Conservation (phyloP, 2,888 invertebrate species). For the Clusia tigrina region DNA sequence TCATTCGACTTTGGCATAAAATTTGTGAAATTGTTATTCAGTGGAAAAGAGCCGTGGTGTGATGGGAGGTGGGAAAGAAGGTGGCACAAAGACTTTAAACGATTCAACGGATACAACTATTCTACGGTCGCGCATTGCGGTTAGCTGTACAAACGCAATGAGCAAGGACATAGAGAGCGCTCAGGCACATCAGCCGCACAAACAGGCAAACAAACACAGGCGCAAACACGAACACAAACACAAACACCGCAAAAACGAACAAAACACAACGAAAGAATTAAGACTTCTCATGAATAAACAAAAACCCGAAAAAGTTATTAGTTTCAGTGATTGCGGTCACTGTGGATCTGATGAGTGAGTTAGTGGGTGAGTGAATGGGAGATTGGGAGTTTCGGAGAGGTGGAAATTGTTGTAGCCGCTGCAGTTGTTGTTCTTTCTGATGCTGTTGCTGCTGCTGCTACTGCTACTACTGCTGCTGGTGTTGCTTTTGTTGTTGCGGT, state of each 20-base stretch:
- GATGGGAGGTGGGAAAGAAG: not conserved
- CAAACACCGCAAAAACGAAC: slow-evolving; percentile 25
- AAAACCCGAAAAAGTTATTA: slow-evolving; percentile 52
- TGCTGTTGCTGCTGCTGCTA: too few species aligned
- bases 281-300: slow-evolving; percentile 58
- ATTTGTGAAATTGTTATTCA: slow-evolving; percentile 13
- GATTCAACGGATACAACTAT: slow-evolving; percentile 20
- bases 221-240: slow-evolving; percentile 5
- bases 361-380: not conserved
- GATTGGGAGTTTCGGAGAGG: too few species aligned
- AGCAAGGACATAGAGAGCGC: not conserved
- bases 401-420: too few species aligned
- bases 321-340: slow-evolving; percentile 44
- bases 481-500: not conserved
- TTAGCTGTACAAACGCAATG: too few species aligned
- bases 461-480: not conserved
- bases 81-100: slow-evolving; percentile 3
- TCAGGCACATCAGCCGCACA: not conserved
- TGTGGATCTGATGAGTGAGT: slow-evolving; percentile 17
- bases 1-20: slow-evolving; percentile 8
- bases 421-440: too few species aligned
- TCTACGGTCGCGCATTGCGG: slow-evolving; percentile 14
- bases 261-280: slow-evolving; percentile 42
- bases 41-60: not conserved
- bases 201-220: slow-evolving; percentile 4